Conservation (phyloP, 2,797 vertebrate species). For the Gymnocypris eckloni region DNA sequence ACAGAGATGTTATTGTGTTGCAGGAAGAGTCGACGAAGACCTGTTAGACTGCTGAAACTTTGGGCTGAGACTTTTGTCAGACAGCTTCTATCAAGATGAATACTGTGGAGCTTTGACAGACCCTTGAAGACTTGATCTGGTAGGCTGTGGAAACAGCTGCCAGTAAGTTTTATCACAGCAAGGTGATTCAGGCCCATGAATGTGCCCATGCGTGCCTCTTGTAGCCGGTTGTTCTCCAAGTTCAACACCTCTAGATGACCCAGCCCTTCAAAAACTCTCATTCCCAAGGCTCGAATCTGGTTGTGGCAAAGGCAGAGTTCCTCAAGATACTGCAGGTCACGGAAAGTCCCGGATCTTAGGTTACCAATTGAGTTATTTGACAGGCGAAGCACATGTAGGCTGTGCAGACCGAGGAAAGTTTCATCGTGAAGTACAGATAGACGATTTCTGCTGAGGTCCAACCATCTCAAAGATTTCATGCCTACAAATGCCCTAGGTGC, state of each 20-base stretch:
- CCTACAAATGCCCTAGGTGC: conserved; percentile 89
- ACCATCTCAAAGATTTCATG: conserved; percentile 92
- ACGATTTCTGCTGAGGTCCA: conserved; percentile 94
- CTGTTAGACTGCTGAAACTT: conserved; percentile 85
- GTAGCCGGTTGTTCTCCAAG: conserved; percentile 90
- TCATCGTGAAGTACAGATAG: conserved; percentile 85
- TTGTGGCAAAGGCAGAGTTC: conserved; percentile 92
- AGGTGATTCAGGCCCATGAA: conserved; percentile 87
- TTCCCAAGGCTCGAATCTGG: conserved; percentile 80
- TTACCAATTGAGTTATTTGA: conserved; percentile 87
- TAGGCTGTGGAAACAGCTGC: conserved; percentile 87
- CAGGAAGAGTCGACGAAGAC: conserved; percentile 90
- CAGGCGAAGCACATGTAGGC: conserved; percentile 89
- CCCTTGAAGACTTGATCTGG: conserved; percentile 88
- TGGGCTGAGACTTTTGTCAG: conserved; percentile 80
- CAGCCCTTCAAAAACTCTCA: conserved; percentile 89
- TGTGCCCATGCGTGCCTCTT: conserved; percentile 82
- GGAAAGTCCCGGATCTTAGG: conserved; percentile 87
- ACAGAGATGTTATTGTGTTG: conserved; percentile 83
- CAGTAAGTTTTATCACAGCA: conserved; percentile 92
- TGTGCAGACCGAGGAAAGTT: conserved; percentile 88
- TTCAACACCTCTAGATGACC: conserved; percentile 90
- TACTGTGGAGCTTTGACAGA: conserved; percentile 88
- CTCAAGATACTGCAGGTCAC: conserved; percentile 92
- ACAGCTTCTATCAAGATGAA: conserved; percentile 92